Percentiles rank a stretch among this genome's conserved stretches.
phyloP scores from a whole-genome alignment of 2,888 invertebrate genomes.

The Gymnoscelis rufifasciata region DNA sequence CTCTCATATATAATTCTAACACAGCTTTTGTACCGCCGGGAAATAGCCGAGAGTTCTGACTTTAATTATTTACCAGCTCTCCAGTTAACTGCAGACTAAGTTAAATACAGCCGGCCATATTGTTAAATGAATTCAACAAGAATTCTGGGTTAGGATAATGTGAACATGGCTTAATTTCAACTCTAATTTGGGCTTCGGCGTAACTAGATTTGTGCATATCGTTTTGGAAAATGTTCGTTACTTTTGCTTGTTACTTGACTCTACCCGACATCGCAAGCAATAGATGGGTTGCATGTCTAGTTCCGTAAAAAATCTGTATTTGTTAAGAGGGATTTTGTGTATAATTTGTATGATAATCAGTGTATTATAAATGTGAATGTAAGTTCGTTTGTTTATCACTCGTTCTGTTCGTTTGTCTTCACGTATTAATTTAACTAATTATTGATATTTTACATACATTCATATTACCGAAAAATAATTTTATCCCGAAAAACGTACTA shows the following conservation, averaged over 20 bases:
- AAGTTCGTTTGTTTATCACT: no score
- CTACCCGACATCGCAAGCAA: no score
- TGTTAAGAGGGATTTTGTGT: no score
- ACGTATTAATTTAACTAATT: no score
- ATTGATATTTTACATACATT: no score
- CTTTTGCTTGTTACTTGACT: background rate
- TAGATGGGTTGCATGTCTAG: no score
- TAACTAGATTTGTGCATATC: constrained; percentile 1
- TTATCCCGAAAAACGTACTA: no score
- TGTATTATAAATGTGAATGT: no score
- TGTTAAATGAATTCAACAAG: constrained; percentile 34
- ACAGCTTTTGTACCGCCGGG: constrained; percentile 74
- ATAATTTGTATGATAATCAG: no score
- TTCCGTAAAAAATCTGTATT: no score
- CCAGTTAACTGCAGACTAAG: constrained; percentile 52
- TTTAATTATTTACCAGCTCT: constrained; percentile 66
- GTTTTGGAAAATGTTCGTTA: background rate
- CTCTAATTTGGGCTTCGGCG: background rate
- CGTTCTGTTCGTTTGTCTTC: no score
- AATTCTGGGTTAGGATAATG: constrained; percentile 13
- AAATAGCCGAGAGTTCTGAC: constrained; percentile 70
- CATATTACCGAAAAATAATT: no score
- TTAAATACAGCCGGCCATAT: constrained; percentile 48
- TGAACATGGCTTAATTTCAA: constrained; percentile 11
- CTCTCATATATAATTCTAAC: constrained; percentile 77